phyloP scores from a whole-genome alignment of 2,797 vertebrate species.

The Rhincodon typus region DNA sequence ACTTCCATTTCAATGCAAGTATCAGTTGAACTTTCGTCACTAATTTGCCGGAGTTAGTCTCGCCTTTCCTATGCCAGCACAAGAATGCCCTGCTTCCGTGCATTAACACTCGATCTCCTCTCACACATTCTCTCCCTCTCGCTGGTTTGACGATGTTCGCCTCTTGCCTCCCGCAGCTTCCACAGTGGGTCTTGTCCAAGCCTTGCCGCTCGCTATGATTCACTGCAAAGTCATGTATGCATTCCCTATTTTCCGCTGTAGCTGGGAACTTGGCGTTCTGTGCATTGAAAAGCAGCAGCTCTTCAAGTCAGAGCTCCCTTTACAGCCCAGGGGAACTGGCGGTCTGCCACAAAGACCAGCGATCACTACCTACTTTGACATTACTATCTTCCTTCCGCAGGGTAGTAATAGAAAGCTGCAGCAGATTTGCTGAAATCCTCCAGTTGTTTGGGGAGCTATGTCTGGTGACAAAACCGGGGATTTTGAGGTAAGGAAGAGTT shows the following conservation, averaged over 20 bases:
- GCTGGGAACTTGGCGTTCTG: background rate
- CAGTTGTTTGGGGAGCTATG: slow-evolving; percentile 65
- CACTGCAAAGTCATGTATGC: background rate
- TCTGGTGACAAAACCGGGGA: slow-evolving; percentile 84
- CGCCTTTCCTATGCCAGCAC: background rate
- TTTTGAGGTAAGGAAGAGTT: slow-evolving; percentile 70
- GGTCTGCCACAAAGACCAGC: background rate
- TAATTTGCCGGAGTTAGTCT: background rate
- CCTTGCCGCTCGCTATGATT: background rate
- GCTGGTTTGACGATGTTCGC: too few species aligned
- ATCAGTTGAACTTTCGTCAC: background rate
- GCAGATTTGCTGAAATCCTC: background rate
- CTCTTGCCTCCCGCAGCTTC: background rate
- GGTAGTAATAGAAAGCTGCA: slow-evolving; percentile 54
- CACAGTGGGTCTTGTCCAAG: background rate
- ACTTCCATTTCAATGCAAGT: background rate
- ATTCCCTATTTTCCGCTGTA: background rate
- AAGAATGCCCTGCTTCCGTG: background rate
- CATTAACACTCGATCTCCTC: background rate
- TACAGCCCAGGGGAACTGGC: background rate
- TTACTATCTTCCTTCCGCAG: slow-evolving; percentile 41
- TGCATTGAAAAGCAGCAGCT: background rate
- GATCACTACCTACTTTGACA: background rate
- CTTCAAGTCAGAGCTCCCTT: background rate
- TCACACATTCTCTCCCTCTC: background rate